Evolutionary conservation across 2,888 invertebrate species (phyloP), one percentile per base, ranked within the genome.

Genomic region (Acrobeloides nanus): DNA sequence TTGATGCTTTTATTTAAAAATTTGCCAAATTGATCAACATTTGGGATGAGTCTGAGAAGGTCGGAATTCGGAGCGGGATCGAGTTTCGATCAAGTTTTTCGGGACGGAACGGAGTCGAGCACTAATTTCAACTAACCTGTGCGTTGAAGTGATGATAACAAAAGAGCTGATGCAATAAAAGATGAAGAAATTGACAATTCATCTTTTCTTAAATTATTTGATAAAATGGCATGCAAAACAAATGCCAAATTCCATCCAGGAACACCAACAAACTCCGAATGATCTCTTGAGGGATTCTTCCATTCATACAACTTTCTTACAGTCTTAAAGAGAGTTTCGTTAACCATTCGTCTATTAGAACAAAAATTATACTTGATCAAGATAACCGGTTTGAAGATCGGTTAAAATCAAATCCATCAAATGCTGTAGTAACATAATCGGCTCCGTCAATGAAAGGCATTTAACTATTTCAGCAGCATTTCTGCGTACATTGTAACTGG

Each of bases 401-500:
- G 15, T 7, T 4, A 40, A 18, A 7, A 32, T 21, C 15, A 18
- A 17, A 5, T 10, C 6, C 33, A 46, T 27, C 12, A 51, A 21
- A 5, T 34, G 20, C 3, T 24, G 26, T 4, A 27, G 23, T 4
- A 51, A 37, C 38, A 37, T 29, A 12, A 47, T 31, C 12, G 21
- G 26, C 18, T 49, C 26, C n/a, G 15, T 32, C 23, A 26, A 7
- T 12, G 12, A 18, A 6, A 27, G 10, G 18, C 21, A 21, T 21
- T 34, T 23, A 17, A 51, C 17, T 12, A 26, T n/a, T 6, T 54
- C 38, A 7, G 39, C 26, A 12, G 53, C 46, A 8, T 21, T 18
- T 12, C 24, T 34, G 26, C 53, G 51, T n/a, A 53, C 46, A 1
- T 12, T n/a, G 47, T 46, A 41, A 24, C 26, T 33, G 15, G 53